Percentiles rank a stretch among this genome's conserved stretches.
Evolutionary conservation across 2,888 invertebrate genomes (phyloP).

Genomic region (Platerodrilus igneus): DNA sequence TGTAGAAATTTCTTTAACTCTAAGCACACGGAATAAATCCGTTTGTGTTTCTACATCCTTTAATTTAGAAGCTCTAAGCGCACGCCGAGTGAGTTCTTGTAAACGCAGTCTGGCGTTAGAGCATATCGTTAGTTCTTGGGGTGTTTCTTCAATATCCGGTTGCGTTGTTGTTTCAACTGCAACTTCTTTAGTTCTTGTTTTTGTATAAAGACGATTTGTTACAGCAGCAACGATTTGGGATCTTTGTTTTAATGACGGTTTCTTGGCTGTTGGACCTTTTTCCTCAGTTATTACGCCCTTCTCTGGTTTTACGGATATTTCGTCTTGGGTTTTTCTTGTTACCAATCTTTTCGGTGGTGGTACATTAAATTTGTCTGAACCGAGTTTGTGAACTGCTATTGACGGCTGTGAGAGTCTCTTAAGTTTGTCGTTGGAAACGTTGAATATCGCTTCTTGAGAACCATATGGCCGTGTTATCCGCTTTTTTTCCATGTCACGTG

Average conservation of each 20-base stretch:
- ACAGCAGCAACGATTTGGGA: slow-evolving; percentile 69
- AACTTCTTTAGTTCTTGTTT: slow-evolving; percentile 53
- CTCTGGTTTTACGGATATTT: slow-evolving; percentile 23
- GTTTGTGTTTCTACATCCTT: slow-evolving; percentile 59
- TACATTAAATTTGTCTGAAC: slow-evolving; percentile 33
- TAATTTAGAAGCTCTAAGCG: slow-evolving; percentile 51
- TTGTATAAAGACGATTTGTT: slow-evolving; percentile 62
- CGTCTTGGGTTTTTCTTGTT: slow-evolving; percentile 14
- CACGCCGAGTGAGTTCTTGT: slow-evolving; percentile 57
- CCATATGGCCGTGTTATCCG: slow-evolving; percentile 27
- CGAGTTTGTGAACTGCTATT: slow-evolving; percentile 31
- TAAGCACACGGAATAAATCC: slow-evolving; percentile 46
- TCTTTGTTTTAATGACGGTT: slow-evolving; percentile 48
- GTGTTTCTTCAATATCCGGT: slow-evolving; percentile 20
- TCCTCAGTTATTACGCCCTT: slow-evolving; percentile 32
- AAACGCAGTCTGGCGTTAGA: slow-evolving; percentile 56
- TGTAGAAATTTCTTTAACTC: slow-evolving; percentile 56
- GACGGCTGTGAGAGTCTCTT: slow-evolving; percentile 27
- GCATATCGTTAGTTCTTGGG: slow-evolving; percentile 53
- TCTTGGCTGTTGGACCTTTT: slow-evolving; percentile 29
- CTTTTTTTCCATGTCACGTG: slow-evolving; percentile 32
- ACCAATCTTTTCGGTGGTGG: slow-evolving; percentile 12
- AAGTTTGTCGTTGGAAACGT: slow-evolving; percentile 22
- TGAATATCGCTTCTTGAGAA: slow-evolving; percentile 33
- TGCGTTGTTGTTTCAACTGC: slow-evolving; percentile 40